These are phyloP conservation scores for Tachystola acroxantha DNA, from an alignment of 2,888 invertebrate species.

Conservation along the genomic window DNA sequence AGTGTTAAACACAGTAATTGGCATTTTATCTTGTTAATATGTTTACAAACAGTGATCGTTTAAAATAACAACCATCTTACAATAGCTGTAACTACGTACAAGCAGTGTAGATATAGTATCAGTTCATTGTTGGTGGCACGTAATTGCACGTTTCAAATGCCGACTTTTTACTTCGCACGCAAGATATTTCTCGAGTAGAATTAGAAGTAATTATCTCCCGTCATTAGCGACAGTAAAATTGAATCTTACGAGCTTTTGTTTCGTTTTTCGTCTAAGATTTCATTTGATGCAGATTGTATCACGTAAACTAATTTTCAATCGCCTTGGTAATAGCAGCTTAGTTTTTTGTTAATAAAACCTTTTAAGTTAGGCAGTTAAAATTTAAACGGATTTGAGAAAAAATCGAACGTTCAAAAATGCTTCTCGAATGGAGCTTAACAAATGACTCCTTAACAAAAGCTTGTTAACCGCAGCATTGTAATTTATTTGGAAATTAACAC, in stretches of 20 bases:
- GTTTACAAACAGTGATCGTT: no score
- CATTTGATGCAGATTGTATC: background rate
- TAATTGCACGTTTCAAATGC: constrained; percentile 17
- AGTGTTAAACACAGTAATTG: no score
- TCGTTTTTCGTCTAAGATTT: constrained; percentile 4
- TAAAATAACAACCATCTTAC: no score
- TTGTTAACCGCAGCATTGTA: constrained; percentile 27
- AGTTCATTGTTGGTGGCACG: constrained; percentile 1
- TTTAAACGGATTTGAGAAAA: constrained; percentile 7
- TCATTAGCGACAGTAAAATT: constrained; percentile 24
- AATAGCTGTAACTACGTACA: no score
- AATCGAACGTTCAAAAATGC: no score
- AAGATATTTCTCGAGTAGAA: constrained; percentile 24
- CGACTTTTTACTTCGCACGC: constrained; percentile 29
- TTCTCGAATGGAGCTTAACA: constrained; percentile 8
- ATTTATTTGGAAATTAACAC: constrained; percentile 65
- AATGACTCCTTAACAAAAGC: constrained; percentile 7
- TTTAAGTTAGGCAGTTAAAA: constrained; percentile 1
- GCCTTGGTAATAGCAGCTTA: constrained; percentile 2
- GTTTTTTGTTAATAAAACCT: constrained; percentile 4
- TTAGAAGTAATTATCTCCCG: constrained; percentile 33
- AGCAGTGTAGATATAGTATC: no score
- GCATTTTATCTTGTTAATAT: no score
- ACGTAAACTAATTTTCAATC: background rate
- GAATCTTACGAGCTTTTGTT: constrained; percentile 11